phyloP scores from a whole-genome alignment of 2,888 invertebrate genomes.

The Rotaria magnacalcarata region DNA sequence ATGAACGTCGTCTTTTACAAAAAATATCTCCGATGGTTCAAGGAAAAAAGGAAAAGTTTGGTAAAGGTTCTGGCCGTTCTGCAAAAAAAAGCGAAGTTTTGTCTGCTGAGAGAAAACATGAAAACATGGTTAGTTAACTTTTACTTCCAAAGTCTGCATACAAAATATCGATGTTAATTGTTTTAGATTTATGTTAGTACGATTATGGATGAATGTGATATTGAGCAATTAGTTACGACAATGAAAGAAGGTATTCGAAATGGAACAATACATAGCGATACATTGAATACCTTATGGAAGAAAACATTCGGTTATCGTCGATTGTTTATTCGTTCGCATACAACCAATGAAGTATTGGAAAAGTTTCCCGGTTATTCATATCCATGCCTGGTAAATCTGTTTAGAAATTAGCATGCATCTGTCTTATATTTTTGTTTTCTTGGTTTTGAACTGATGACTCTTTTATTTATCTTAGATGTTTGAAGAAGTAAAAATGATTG shows the following conservation, averaged over 20 bases:
- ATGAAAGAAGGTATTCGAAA: background rate
- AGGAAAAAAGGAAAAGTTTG: background rate
- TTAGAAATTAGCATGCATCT: background rate
- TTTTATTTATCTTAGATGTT: background rate
- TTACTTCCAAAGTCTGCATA: background rate
- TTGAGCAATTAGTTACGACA: background rate
- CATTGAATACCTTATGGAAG: too few species aligned
- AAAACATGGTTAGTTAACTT: background rate
- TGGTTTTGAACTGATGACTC: background rate
- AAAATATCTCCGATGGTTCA: background rate
- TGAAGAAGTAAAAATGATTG: background rate
- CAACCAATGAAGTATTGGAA: too few species aligned
- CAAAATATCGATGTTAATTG: background rate
- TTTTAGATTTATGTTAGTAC: conserved; percentile 16
- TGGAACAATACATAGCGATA: too few species aligned
- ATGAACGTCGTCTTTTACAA: too few species aligned
- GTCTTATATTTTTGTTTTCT: background rate
- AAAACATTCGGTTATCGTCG: too few species aligned
- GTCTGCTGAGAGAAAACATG: background rate
- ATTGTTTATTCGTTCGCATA: too few species aligned
- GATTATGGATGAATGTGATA: background rate
- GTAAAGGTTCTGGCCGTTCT: background rate
- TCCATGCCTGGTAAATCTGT: background rate
- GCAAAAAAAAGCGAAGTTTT: background rate
- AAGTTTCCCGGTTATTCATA: too few species aligned